A percentile compares a stretch with the other conserved stretches of the same genome.
phyloP scores from a whole-genome alignment of 2,888 invertebrate species.

The Ophion ellenae region DNA sequence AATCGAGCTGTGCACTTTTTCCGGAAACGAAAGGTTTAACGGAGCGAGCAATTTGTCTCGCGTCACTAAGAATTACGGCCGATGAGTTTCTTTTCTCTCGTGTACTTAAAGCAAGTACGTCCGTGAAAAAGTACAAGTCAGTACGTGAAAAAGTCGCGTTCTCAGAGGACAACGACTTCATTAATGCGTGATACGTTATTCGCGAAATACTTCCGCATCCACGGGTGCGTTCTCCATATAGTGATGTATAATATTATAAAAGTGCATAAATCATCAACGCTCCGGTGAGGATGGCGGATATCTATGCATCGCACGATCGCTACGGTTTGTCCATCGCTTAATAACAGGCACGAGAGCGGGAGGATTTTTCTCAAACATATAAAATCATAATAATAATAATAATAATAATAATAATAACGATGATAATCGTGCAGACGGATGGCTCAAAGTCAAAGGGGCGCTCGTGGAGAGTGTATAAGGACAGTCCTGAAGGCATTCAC shows the following conservation, averaged over 20 bases:
- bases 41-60: too few relatives aligned
- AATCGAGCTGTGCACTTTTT: too few relatives aligned
- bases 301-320: slow-evolving; percentile 54
- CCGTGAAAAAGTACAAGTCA: not conserved
- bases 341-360: slow-evolving; percentile 55
- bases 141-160: slow-evolving; percentile 20
- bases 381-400: slow-evolving; percentile 3
- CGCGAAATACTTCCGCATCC: slow-evolving; percentile 64
- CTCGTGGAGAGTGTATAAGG: not conserved
- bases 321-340: slow-evolving; percentile 65
- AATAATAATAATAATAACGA: slow-evolving; percentile 8
- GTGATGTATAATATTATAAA: slow-evolving; percentile 18
- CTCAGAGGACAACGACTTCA: slow-evolving; percentile 34
- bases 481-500: not conserved
- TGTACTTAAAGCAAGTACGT: not conserved
- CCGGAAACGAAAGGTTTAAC: not conserved
- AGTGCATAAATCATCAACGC: slow-evolving; percentile 67
- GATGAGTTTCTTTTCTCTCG: not conserved
- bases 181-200: slow-evolving; percentile 27
- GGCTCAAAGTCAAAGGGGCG: slow-evolving; percentile 19
- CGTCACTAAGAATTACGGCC: too few relatives aligned
- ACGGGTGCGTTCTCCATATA: slow-evolving; percentile 35
- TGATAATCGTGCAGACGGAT: not conserved
- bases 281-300: slow-evolving; percentile 48
- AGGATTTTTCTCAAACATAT: slow-evolving; percentile 24